Evolutionary conservation across 2,113 vertebrate species (phyloP).

Genomic region (Ancistrus triradiatus): DNA sequence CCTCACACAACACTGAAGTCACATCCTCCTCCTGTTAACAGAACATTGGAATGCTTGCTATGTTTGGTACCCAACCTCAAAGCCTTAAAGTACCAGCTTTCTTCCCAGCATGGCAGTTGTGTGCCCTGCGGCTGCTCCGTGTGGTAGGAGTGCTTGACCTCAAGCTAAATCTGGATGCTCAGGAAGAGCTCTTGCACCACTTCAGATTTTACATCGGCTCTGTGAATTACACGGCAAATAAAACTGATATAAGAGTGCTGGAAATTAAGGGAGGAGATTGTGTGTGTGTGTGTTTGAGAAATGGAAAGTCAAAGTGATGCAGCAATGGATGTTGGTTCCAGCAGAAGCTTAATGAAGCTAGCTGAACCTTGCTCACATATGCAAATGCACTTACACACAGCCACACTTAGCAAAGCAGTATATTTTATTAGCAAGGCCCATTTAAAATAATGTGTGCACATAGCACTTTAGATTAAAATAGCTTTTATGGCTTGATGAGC

Average conservation of each 20-base stretch:
- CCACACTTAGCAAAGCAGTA: not conserved
- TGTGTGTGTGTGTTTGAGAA: constrained; percentile 6
- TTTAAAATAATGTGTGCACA: constrained; percentile 15
- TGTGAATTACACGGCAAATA: constrained; percentile 40
- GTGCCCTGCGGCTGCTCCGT: constrained; percentile 22
- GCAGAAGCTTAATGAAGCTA: constrained; percentile 22
- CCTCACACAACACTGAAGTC: too few species aligned
- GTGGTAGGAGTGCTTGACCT: constrained; percentile 25
- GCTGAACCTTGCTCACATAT: not conserved
- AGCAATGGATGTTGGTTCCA: constrained; percentile 29
- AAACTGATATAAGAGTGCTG: constrained; percentile 21
- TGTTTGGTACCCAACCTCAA: constrained; percentile 40
- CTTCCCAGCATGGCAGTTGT: constrained; percentile 17
- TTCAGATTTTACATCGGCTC: constrained; percentile 17
- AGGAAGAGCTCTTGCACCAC: too few species aligned
- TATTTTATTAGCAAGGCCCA: constrained; percentile 35
- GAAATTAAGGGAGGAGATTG: constrained; percentile 28
- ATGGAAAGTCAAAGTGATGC: constrained; percentile 33
- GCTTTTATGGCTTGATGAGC: constrained; percentile 40
- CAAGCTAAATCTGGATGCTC: constrained; percentile 41
- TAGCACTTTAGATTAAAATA: constrained; percentile 35
- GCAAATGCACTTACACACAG: constrained; percentile 1
- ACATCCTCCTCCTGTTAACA: too few species aligned
- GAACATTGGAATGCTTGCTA: constrained; percentile 44
- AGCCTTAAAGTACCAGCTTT: constrained; percentile 36